Evolutionary conservation across 2,113 vertebrate species (phyloP).

Genomic region (Pseudorhombus dupliciocellatus): DNA sequence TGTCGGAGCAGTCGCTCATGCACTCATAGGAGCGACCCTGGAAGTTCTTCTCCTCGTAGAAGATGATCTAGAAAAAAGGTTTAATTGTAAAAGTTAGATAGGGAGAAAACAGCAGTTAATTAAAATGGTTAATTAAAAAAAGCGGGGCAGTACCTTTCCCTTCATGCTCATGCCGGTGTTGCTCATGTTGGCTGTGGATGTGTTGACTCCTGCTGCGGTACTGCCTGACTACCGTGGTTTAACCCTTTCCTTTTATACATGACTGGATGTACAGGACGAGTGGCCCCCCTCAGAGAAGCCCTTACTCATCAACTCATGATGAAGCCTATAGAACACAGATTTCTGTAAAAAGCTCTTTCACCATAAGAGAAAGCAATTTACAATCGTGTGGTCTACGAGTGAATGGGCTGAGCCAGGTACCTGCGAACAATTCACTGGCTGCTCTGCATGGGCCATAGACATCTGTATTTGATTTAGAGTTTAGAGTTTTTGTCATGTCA

Average conservation of each 20-base stretch:
- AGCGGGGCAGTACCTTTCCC: slow-evolving; percentile 60
- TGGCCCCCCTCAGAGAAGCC: slow-evolving; percentile 42
- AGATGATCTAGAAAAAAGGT: slow-evolving; percentile 62
- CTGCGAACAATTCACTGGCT: slow-evolving; percentile 1
- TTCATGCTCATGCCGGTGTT: slow-evolving; percentile 68
- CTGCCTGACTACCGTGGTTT: slow-evolving; percentile 52
- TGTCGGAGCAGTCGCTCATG: slow-evolving; percentile 72
- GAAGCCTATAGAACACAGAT: slow-evolving; percentile 47
- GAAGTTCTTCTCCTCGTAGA: slow-evolving; percentile 76
- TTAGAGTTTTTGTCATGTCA: not conserved
- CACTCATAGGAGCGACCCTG: slow-evolving; percentile 73
- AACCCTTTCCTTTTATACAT: slow-evolving; percentile 73
- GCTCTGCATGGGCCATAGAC: not conserved
- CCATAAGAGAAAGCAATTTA: slow-evolving; percentile 29
- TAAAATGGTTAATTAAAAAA: too few relatives aligned
- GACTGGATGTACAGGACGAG: slow-evolving; percentile 31
- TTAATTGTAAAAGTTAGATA: not conserved
- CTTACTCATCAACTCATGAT: slow-evolving; percentile 59
- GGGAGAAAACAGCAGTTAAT: not conserved
- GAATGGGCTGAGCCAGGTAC: slow-evolving; percentile 35
- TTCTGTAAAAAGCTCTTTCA: slow-evolving; percentile 38
- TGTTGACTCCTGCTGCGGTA: slow-evolving; percentile 33
- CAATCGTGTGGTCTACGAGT: slow-evolving; percentile 14
- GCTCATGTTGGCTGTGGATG: slow-evolving; percentile 57
- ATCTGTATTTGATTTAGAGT: not conserved